Evolutionary conservation across 2,888 invertebrate species (phyloP).

Genomic region (Drosophila demipolita): DNA sequence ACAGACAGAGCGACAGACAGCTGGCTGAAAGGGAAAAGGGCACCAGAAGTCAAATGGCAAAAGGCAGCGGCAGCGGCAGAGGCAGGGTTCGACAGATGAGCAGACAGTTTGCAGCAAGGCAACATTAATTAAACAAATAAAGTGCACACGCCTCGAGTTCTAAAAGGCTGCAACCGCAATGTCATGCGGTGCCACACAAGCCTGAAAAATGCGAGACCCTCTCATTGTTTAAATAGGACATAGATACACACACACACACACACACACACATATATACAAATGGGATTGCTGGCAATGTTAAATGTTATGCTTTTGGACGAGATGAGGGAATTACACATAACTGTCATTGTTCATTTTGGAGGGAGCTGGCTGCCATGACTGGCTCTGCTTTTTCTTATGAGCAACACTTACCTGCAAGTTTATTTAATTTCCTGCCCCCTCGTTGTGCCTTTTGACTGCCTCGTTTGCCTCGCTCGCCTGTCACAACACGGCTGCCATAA

Average conservation of each 20-base stretch:
- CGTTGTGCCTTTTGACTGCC: conserved; percentile 43
- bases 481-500: conserved; percentile 57
- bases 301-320: conserved; percentile 39
- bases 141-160: conserved; percentile 65
- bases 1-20: conserved; percentile 53
- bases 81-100: conserved; percentile 26
- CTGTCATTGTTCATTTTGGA: conserved; percentile 64
- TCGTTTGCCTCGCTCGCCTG: not conserved
- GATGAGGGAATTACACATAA: conserved; percentile 58
- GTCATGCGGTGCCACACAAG: conserved; percentile 49
- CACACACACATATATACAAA: not conserved
- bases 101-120: conserved; percentile 75
- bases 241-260: conserved; percentile 10
- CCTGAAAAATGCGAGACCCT: conserved; percentile 51
- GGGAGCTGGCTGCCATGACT: conserved; percentile 3
- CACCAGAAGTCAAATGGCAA: not conserved
- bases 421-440: conserved; percentile 67
- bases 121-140: conserved; percentile 79
- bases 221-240: conserved; percentile 45
- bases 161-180: conserved; percentile 62
- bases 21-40: not conserved
- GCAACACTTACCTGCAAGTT: conserved; percentile 62
- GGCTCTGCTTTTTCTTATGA: conserved; percentile 28
- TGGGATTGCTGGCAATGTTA: conserved; percentile 44
- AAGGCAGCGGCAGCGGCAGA: not conserved